Percentiles rank a stretch among this genome's conserved stretches.
These are phyloP conservation scores for Diphyllodes magnificus DNA, from an alignment of 2,113 vertebrate genomes.

Conservation along the genomic window DNA sequence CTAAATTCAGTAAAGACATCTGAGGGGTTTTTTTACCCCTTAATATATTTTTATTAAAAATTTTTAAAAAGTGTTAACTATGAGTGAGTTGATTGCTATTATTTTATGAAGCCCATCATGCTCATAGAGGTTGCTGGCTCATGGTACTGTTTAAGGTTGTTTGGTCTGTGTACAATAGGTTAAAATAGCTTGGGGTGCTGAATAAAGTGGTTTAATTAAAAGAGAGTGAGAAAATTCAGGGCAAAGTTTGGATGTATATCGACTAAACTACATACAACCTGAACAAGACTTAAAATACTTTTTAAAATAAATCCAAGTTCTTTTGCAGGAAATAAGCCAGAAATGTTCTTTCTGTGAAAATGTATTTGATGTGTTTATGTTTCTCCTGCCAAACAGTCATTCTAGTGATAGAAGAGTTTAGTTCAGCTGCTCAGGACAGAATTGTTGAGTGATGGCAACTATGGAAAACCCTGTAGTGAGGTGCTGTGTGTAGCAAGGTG, in stretches of 20 bases:
- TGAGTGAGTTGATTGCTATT: background rate
- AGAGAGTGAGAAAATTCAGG: background rate
- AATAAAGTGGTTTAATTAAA: background rate
- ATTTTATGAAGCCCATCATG: background rate
- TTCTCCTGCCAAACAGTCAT: background rate
- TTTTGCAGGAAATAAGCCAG: background rate
- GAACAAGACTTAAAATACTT: background rate
- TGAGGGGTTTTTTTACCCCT: rapidly evolving
- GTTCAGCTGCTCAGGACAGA: background rate
- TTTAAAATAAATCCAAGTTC: background rate
- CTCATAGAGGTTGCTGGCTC: background rate
- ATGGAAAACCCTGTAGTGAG: background rate
- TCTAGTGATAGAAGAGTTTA: background rate
- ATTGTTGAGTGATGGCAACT: background rate
- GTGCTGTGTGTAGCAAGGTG: background rate
- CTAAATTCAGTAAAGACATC: background rate
- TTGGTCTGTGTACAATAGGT: background rate
- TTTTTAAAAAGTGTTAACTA: background rate
- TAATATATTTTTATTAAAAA: background rate
- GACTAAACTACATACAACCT: background rate
- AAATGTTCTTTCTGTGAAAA: background rate
- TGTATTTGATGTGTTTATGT: background rate
- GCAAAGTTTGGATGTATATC: background rate
- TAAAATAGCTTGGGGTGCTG: background rate
- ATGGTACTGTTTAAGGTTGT: background rate